Base-by-base conservation (phyloP, 2,888 invertebrate genomes). In the Xylota sylvarum region DNA sequence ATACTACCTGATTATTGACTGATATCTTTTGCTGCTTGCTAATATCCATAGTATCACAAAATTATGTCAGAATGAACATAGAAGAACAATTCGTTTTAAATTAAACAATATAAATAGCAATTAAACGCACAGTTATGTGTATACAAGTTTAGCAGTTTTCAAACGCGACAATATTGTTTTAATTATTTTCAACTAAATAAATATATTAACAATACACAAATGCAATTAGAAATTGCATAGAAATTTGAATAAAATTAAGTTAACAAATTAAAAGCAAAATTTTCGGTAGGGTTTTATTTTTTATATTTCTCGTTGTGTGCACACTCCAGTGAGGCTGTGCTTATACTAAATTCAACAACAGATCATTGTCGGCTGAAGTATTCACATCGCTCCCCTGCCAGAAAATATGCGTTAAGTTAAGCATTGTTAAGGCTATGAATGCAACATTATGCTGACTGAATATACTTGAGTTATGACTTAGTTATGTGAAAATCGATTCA, bases 271-370 rank as follows among this genome's bases (percentile, higher is more conserved):
- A 40, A 74, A n/a, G 43, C 17, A 62, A 9, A 65, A 48, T 58
- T 72, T 79, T 86, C 30, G 10, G 46, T 80, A 56, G 46, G 17
- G 43, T 81, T 72, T 43, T 60, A 76, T 58, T 27, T n/a, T 40
- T 58, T 37, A 27, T 81, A 52, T 67, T 89, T 88, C 88, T 79
- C 88, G 89, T 77, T 90, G 90, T 91, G 91, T 92, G 92, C 92
- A 92, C 92, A 92, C 92, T 92, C 92, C 92, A 90, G 90, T 90
- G 90, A 91, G 92, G 92, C 92, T 92, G 92, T 92, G 92, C 92
- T 91, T 89, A 90, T 90, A 92, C 92, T 92, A 91, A 92, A 91
- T 91, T 89, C 89, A 89, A 89, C 89, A 83, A 88, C 90, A 89
- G 89, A 90, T 90, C 89, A 90, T 89, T 90, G 90, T 89, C 90